phyloP scores from a whole-genome alignment of 2,888 invertebrate genomes.

The Spisula solida region DNA sequence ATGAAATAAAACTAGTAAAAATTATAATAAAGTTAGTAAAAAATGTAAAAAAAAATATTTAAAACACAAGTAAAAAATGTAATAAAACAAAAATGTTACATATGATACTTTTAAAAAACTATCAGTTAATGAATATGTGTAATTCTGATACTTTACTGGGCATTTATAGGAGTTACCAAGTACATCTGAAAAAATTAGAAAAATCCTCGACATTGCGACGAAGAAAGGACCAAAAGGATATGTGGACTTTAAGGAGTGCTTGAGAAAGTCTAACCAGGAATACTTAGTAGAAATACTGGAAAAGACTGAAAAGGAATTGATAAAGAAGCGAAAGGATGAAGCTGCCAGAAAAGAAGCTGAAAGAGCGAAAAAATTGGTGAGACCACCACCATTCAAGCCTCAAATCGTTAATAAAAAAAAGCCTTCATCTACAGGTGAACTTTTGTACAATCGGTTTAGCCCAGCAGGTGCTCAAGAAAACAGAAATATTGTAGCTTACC shows the following conservation, averaged over 20 bases:
- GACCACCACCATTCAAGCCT: not conserved
- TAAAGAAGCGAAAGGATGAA: not conserved
- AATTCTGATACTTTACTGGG: not conserved
- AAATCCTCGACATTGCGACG: not conserved
- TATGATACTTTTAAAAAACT: too few species aligned
- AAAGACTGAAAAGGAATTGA: not conserved
- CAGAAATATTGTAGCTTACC: not conserved
- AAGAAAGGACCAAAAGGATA: constrained; percentile 5
- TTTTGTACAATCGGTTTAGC: not conserved
- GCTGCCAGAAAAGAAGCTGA: not conserved
- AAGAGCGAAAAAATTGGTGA: not conserved
- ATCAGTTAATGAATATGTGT: not conserved
- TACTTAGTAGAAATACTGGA: not conserved
- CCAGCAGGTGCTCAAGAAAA: not conserved
- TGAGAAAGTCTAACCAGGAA: not conserved
- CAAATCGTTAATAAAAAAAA: not conserved
- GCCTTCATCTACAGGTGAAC: not conserved
- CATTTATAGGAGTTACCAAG: not conserved
- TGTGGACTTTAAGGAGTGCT: not conserved
- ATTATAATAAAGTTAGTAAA: too few species aligned
- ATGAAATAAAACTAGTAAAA: too few species aligned
- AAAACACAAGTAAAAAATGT: too few species aligned
- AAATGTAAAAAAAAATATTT: too few species aligned
- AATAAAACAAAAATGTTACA: too few species aligned
- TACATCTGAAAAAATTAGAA: not conserved